Base-by-base conservation (phyloP, 1,140 invertebrate species). In the Monomorium pharaonis region DNA sequence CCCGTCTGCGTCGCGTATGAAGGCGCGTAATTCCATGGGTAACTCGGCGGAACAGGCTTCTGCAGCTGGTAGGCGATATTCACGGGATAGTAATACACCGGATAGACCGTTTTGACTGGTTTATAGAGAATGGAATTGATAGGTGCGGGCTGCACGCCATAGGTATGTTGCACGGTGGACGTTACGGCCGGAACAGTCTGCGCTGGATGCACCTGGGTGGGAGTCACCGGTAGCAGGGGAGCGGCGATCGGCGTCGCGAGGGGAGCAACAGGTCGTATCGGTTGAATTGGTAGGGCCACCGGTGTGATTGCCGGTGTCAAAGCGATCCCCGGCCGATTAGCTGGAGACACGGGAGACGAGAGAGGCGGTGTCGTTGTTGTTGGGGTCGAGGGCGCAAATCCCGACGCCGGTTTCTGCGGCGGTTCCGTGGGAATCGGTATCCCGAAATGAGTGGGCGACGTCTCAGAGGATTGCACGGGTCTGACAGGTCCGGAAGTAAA, bases 1-100 rank as follows among this genome's bases (percentile, higher is more conserved):
- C 91, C 93, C 3, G 77, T 27, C 75, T 92, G 91, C 12, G 89
- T n/a, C 9, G 89, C 9, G 49, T 88, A 94, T 3, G 91, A 87
- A 16, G 90, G 89, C 58, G 92, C 92, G 74, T 94, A 94, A 67
- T 76, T 92, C 94, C 93, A 94, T 0, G 93, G 92, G 24, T 92
- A 85, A 27, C 84, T 77, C 24, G 89, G 69, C 21, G 80, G 33
- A 7, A 74, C 27, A 9, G 90, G 86, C 77, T 94, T 95, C 6
- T 92, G 91, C 42, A 92, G 60, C 24, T 90, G 92, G 62, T 91
- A 91, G 0, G 74, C 67, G 2, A 92, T n/a, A 58, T 92, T 91
- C 63, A 21, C 63, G n/a, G 89, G 89, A 67, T 94, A 92, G 69
- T 94, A 94, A 49, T 93, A 94, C 9, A 94, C 72, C 16, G 94